phyloP scores from a whole-genome alignment of 2,888 invertebrate species.

The Nysson spinosus region DNA sequence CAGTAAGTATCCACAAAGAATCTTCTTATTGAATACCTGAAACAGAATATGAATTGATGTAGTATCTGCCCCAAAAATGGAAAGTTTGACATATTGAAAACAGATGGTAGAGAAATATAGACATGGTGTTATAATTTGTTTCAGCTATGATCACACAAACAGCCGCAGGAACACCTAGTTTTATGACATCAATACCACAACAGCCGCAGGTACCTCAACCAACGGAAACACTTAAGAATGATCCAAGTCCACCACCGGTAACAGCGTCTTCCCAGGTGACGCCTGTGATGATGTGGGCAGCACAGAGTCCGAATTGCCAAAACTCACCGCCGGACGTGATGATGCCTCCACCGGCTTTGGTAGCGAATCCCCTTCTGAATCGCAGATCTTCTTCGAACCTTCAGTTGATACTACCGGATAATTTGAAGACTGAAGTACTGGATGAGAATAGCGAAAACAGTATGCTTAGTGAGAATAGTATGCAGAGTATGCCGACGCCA shows the following conservation, averaged over 20 bases:
- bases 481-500: conserved; percentile 71
- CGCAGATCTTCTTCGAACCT: conserved; percentile 81
- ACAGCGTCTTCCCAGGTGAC: conserved; percentile 63
- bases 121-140: background rate
- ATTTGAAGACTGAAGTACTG: conserved; percentile 80
- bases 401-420: conserved; percentile 80
- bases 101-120: too few relatives aligned
- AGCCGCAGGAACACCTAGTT: conserved; percentile 56
- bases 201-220: conserved; percentile 45
- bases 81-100: background rate
- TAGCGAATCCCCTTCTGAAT: conserved; percentile 78
- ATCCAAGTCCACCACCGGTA: conserved; percentile 70
- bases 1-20: conserved; percentile 56
- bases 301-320: conserved; percentile 59
- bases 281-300: conserved; percentile 73
- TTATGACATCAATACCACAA: conserved; percentile 54
- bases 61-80: too few relatives aligned
- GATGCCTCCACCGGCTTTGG: conserved; percentile 83
- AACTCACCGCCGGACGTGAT: conserved; percentile 80
- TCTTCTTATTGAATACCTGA: too few relatives aligned
- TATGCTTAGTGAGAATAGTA: conserved; percentile 76
- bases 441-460: conserved; percentile 87
- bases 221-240: conserved; percentile 69
- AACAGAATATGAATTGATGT: too few relatives aligned
- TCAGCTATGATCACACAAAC: conserved; percentile 66